Percentiles rank a stretch among this genome's conserved stretches.
Conservation (phyloP, 2,113 vertebrate genomes). For the Cygnus atratus region DNA sequence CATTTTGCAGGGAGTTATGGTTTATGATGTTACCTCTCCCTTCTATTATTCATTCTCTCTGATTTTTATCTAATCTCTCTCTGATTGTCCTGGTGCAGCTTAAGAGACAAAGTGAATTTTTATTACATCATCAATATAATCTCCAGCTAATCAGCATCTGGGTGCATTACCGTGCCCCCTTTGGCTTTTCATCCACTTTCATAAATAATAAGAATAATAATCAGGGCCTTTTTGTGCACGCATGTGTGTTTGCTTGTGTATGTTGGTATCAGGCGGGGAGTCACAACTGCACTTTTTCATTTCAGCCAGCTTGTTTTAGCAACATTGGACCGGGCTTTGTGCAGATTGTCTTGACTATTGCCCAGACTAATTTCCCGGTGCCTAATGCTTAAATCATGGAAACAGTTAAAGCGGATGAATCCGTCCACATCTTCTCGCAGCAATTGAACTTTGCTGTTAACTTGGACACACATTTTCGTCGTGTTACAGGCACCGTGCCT, state of each 20-base stretch:
- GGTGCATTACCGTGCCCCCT: constrained; percentile 63
- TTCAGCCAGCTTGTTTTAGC: constrained; percentile 44
- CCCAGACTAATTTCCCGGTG: constrained; percentile 47
- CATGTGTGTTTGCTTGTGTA: not conserved
- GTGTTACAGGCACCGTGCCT: not conserved
- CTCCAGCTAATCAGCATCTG: constrained; percentile 80
- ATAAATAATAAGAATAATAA: constrained; percentile 70
- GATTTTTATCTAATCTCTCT: constrained; percentile 81
- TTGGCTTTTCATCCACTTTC: constrained; percentile 65
- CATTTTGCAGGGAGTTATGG: not conserved
- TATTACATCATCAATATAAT: constrained; percentile 86
- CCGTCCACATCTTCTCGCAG: not conserved
- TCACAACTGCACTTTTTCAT: constrained; percentile 41
- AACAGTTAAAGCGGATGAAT: not conserved
- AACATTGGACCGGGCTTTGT: constrained; percentile 27
- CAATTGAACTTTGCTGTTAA: not conserved
- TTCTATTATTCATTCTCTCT: constrained; percentile 77
- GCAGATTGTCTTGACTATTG: constrained; percentile 38
- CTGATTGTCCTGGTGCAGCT: constrained; percentile 78
- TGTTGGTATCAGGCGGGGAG: not conserved
- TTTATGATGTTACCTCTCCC: constrained; percentile 51
- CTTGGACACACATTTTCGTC: not conserved
- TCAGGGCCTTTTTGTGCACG: not conserved
- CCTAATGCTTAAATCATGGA: constrained; percentile 22
- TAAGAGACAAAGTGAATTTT: constrained; percentile 84